Evolutionary conservation across 2,797 vertebrate species (phyloP), one percentile per base, ranked within the genome.

Genomic region (Lithobates sylvaticus): DNA sequence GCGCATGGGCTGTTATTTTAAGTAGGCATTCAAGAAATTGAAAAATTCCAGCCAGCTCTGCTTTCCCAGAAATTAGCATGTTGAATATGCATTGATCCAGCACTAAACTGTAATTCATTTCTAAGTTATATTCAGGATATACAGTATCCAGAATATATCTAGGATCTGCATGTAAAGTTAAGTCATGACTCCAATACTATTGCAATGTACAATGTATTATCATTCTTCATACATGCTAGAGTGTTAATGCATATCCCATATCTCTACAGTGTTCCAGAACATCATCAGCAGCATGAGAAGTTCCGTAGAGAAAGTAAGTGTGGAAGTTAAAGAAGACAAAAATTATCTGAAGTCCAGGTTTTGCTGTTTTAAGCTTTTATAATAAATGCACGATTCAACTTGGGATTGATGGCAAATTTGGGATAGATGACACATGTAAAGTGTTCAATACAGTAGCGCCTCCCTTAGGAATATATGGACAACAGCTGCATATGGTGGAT

Each of bases 281-380:
- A 71, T 26, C 67, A 32, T 3, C 50, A 18, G 5, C 67, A 68
- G n/a, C 27, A 70, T 15, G 67, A 80, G 13, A 84, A 78, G 54
- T 27, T 78, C 21, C 9, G 29, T 27, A 84, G 64, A 65, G 83
- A 84, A 5, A 3, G 83, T 84, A 72, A 84, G 83, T 78, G 71
- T 7, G 10, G 10, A 13, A 36, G n/a, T 39, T 15, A 77, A 21
- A 3, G n/a, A 27, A 39, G 39, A 12, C 32, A 16, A 64, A 18
- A 21, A 83, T 64, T 23, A 8, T 9, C 54, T 61, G 54, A 23
- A 23, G 7, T 23, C 6, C 10, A 23, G 8, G 54, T 61, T 61
- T 58, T 58, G 16, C 13, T 58, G 8, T 5, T 61, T 61, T 61
- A 4, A 61, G 1, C 21, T 8, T 58, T 61, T 61, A 61, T 23